Evolutionary conservation across 2,113 vertebrate genomes (phyloP).

Genomic region (Ia io): DNA sequence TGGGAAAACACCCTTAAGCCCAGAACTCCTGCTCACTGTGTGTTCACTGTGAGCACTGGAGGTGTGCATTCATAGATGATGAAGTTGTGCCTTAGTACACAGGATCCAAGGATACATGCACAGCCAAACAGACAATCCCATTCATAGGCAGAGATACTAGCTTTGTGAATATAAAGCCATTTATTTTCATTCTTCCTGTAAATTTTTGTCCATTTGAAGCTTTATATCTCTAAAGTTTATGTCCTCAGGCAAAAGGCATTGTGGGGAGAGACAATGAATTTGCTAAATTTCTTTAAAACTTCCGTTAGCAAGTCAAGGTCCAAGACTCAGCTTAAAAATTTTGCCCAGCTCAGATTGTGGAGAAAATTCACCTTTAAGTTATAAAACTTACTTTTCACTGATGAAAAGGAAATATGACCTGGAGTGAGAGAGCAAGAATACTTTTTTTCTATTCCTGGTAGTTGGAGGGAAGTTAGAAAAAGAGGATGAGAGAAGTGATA

Average conservation of each 20-base stretch:
- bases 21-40: background rate
- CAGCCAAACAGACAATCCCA: background rate
- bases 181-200: slow-evolving; percentile 8
- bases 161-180: background rate
- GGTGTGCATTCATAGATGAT: background rate
- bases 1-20: background rate
- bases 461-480: background rate
- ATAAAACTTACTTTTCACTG: background rate
- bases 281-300: background rate
- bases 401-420: background rate
- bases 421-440: background rate
- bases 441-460: background rate
- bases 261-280: background rate
- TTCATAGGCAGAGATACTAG: background rate
- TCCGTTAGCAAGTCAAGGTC: background rate
- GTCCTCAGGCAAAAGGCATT: background rate
- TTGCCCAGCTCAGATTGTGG: background rate
- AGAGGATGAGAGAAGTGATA: background rate
- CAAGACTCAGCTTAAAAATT: background rate
- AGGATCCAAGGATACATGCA: background rate
- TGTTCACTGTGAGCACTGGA: background rate
- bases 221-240: background rate
- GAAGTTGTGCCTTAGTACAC: background rate
- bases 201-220: background rate
- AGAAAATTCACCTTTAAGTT: background rate